Evolutionary conservation across 2,113 vertebrate genomes (phyloP).

Genomic region (Ivindomyrus marchei): DNA sequence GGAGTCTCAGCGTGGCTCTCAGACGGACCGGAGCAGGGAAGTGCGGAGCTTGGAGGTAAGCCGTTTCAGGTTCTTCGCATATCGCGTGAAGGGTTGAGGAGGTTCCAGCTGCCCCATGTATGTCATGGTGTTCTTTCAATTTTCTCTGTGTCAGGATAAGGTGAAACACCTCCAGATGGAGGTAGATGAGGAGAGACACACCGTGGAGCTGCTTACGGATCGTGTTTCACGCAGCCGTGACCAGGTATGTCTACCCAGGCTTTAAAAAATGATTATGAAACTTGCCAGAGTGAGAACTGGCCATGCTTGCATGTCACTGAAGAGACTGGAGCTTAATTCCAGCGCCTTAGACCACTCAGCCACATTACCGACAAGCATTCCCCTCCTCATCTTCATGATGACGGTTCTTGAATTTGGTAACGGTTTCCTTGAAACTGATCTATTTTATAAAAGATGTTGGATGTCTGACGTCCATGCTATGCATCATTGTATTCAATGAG

Average conservation of each 20-base stretch:
- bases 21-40: constrained; percentile 73
- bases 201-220: constrained; percentile 77
- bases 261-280: background rate
- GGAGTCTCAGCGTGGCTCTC: constrained; percentile 64
- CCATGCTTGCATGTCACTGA: background rate
- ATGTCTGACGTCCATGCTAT: too few relatives aligned
- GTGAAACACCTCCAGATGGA: constrained; percentile 74
- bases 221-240: constrained; percentile 75
- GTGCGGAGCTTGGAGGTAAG: constrained; percentile 76
- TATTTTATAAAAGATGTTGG: too few relatives aligned
- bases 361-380: background rate
- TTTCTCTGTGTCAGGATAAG: constrained; percentile 62
- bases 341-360: background rate
- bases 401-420: too few relatives aligned
- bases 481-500: background rate
- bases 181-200: constrained; percentile 81
- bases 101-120: background rate
- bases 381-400: background rate
- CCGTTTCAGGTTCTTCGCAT: background rate
- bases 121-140: background rate
- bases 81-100: background rate
- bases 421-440: too few relatives aligned
- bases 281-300: background rate
- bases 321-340: background rate
- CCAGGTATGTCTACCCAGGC: constrained; percentile 55